Base-by-base conservation (phyloP, 2,888 invertebrate genomes). In the Junonia oenone region DNA sequence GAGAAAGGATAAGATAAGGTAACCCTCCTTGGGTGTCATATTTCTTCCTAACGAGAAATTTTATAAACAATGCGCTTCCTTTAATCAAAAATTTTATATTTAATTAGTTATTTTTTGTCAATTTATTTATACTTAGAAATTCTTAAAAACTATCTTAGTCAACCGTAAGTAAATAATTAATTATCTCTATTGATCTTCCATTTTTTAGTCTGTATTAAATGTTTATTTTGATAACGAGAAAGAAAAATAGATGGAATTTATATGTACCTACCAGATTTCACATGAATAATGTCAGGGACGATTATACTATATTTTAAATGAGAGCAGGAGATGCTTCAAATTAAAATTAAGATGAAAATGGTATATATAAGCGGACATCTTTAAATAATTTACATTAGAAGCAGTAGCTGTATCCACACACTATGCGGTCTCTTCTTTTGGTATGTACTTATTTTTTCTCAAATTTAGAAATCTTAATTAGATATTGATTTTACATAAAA, bases 361-460 rank as follows among this genome's bases (percentile, higher is more conserved):
- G 62, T 67, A 67, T 67, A 66, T 60, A 66, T 62, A 67, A 57
- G 59, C 58, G 48, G 45, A 49, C 58, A 56, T 62, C 45, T 60
- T 59, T 55, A 53, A 51, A 29, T 47, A 38, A 56, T 55, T 55
- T 38, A 59, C 64, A 65, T 65, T 64, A 51, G 52, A 55, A 52
- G 43, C 31, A 45, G 37, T 52, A 50, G 35, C 26, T 50, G 22
- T 49, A 49, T 40, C 38, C 45, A 61, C 53, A 54, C 51, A 60
- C 58, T 58, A 63, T 60, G 61, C 62, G 63, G 62, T 58, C 60
- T 43, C 55, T 58, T 9, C 33, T 63, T 40, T 54, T 64, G 63
- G 64, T 64, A 59, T 46, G 63, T 59, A 61, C 56, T 33, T 4
- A 19, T n/a, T 37, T 19, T 19, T n/a, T 19, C 9, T 15, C n/a